Evolutionary conservation across 2,797 vertebrate species (phyloP).

Genomic region (Sebastiscus albofasciatus): DNA sequence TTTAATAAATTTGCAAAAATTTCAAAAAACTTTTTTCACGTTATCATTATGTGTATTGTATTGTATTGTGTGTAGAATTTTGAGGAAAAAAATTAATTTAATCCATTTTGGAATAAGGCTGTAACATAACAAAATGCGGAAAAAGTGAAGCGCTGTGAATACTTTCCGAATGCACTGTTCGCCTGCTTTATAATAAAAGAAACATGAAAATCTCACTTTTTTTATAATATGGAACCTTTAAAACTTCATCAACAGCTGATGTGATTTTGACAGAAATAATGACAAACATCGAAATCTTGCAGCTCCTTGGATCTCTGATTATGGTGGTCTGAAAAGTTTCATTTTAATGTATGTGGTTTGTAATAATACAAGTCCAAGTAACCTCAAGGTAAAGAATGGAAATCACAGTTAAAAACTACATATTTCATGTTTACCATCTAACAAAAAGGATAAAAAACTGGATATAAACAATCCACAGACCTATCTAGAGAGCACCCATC

Average conservation of each 20-base stretch:
- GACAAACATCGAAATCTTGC: not conserved
- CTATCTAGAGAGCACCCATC: not conserved
- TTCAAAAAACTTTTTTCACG: no score
- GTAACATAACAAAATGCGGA: no score
- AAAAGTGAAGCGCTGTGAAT: no score
- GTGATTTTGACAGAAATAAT: not conserved
- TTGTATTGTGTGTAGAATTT: no score
- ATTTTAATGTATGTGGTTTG: not conserved
- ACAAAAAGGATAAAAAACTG: not conserved
- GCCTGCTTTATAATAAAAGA: no score
- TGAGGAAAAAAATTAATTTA: no score
- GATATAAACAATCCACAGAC: not conserved
- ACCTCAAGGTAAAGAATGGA: not conserved
- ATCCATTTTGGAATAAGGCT: no score
- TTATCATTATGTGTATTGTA: no score
- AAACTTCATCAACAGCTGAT: not conserved
- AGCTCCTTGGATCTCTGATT: not conserved
- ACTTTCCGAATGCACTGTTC: no score
- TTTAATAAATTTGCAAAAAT: no score
- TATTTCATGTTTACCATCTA: not conserved
- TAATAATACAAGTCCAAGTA: not conserved
- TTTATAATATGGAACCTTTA: no score
- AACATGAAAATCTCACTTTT: no score
- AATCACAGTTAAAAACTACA: not conserved
- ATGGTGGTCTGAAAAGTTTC: not conserved